phyloP scores from a whole-genome alignment of 2,113 vertebrate genomes.

The Pterocles burchelli region DNA sequence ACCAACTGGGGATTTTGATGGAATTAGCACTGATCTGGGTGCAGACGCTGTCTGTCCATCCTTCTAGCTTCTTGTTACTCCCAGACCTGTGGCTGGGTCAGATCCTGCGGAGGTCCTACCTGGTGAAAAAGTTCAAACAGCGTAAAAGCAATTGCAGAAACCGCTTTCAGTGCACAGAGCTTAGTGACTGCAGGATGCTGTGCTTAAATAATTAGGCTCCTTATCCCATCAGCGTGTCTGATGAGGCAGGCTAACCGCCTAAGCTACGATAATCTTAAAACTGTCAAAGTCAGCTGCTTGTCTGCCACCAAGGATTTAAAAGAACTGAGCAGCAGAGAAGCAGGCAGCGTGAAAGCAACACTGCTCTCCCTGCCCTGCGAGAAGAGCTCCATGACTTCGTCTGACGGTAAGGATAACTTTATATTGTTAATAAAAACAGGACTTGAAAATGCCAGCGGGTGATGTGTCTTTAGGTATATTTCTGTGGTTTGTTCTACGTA shows the following conservation, averaged over 20 bases:
- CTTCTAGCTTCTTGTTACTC: neutral
- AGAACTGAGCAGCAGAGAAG: neutral
- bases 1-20: accelerated
- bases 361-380: neutral
- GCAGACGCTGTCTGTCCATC: neutral
- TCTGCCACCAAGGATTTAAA: neutral
- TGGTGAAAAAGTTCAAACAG: neutral
- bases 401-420: conserved; percentile 25
- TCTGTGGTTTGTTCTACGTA: neutral
- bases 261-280: conserved; percentile 41
- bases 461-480: accelerated
- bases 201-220: conserved; percentile 18
- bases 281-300: neutral
- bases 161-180: neutral
- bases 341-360: neutral
- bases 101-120: neutral
- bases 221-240: conserved; percentile 42
- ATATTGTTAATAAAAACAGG: neutral
- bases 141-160: neutral
- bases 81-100: neutral
- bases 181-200: neutral
- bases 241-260: neutral
- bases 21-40: neutral
- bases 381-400: neutral
- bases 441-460: neutral